Evolutionary conservation across 2,113 vertebrate species (phyloP).

Genomic region (Malaclemys terrapin): DNA sequence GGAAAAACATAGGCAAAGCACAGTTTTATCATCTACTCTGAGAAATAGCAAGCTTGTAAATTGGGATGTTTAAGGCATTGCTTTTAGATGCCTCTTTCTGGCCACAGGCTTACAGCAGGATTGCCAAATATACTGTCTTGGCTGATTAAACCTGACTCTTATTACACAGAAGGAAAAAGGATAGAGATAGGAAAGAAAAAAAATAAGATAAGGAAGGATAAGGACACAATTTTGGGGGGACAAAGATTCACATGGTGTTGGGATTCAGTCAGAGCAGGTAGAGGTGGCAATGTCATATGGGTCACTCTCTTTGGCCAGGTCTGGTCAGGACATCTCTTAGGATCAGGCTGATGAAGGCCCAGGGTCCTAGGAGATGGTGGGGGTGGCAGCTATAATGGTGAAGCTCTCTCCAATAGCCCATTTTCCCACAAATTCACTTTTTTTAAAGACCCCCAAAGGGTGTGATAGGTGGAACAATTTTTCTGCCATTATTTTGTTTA

Average conservation of each 20-base stretch:
- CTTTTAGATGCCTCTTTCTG: neutral
- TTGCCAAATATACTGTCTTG: neutral
- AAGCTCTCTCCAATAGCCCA: neutral
- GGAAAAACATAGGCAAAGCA: neutral
- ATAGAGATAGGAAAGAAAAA: neutral
- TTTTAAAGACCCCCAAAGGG: neutral
- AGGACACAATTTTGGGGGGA: neutral
- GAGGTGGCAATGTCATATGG: neutral
- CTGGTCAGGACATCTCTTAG: neutral
- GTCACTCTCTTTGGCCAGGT: neutral
- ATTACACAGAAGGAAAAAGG: neutral
- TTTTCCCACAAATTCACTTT: neutral
- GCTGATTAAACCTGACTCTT: neutral
- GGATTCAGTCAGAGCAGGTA: neutral
- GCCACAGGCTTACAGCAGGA: neutral
- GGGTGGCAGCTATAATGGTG: neutral
- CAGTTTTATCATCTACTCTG: neutral
- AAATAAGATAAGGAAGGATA: neutral
- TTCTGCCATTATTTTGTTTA: neutral
- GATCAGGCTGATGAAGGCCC: neutral
- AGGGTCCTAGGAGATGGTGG: neutral
- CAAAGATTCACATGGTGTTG: neutral
- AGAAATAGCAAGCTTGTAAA: neutral
- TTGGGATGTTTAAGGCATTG: neutral
- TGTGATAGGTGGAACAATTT: neutral